Evolutionary conservation across 2,888 invertebrate species (phyloP), one percentile per base, ranked within the genome.

Genomic region (Psylliodes chrysocephalus): DNA sequence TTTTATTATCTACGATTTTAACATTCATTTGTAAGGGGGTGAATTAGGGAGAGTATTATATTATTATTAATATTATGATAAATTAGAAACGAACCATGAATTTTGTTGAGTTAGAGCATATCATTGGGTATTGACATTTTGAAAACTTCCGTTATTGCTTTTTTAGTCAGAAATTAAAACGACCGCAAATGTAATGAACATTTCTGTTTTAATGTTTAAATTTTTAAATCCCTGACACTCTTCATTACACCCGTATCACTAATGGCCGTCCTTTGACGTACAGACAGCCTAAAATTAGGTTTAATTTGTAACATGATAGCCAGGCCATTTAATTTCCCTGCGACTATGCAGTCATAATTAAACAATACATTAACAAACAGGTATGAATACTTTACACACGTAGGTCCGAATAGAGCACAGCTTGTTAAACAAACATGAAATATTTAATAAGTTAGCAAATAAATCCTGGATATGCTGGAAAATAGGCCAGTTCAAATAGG

Each of bases 271-370:
- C 12, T 35, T 35, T 5, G 35, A 10, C 33, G 10, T 33, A 10
- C 44, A 17, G 44, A 8, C 14, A 18, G 44, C 14, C 49, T 14
- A n/a, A 49, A 49, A 25, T 49, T 49, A 18, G 28, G 15, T 28
- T 22, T 49, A 25, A 49, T 49, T 25, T 49, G 49, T 49, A 49
- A 49, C 28, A 25, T 25, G 15, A 49, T 51, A 30, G 25, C 33
- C 17, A 30, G n/a, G 30, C 33, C 51, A 51, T 51, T 51, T 51
- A 51, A 51, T 51, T 51, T 30, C 33, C n/a, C 8, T 30, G 51
- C 7, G 12, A 51, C 15, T 51, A 10, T n/a, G 51, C 7, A n/a
- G 25, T 8, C 22, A 46, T 46, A 46, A 46, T 46, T 46, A 46
- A 46, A 46, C 19, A 22, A 5, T 46, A 46, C 19, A 46, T 46